phyloP scores from a whole-genome alignment of 2,797 vertebrate genomes.

The Tragopan temminckii region DNA sequence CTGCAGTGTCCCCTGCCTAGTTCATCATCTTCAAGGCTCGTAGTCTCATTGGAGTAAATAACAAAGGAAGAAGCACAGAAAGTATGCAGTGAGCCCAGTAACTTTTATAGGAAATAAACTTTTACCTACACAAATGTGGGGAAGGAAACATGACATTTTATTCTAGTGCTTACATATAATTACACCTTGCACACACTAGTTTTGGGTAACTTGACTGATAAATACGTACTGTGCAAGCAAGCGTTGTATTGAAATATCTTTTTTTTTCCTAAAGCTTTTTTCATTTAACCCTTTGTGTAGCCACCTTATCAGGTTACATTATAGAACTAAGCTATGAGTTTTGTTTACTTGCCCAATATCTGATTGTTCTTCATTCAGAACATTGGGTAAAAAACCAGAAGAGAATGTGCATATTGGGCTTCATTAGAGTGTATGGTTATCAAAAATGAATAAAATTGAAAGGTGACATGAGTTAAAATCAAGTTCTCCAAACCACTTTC shows the following conservation, averaged over 20 bases:
- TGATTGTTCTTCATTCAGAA: rapidly evolving
- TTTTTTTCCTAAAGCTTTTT: not conserved
- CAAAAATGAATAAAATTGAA: not conserved
- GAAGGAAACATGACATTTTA: not conserved
- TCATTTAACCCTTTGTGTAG: not conserved
- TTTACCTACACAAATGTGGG: not conserved
- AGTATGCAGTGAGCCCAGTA: not conserved
- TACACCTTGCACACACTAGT: not conserved
- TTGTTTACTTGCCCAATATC: not conserved
- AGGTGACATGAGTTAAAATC: not conserved
- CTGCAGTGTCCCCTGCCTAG: not conserved
- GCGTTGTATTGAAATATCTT: not conserved
- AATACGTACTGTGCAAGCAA: not conserved
- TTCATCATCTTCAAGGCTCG: not conserved
- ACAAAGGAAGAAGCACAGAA: not conserved
- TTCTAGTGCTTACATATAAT: not conserved
- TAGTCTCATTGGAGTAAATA: not conserved
- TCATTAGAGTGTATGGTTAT: not conserved
- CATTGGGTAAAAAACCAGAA: not conserved
- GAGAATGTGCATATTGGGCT: not conserved
- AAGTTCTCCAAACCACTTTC: not conserved
- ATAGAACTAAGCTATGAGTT: not conserved
- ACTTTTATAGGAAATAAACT: not conserved
- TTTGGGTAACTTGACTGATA: not conserved
- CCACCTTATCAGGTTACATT: not conserved